A percentile compares a stretch with the other conserved stretches of the same genome.
Evolutionary conservation across 2,888 invertebrate genomes (phyloP).

Genomic region (Microplitis manilae): DNA sequence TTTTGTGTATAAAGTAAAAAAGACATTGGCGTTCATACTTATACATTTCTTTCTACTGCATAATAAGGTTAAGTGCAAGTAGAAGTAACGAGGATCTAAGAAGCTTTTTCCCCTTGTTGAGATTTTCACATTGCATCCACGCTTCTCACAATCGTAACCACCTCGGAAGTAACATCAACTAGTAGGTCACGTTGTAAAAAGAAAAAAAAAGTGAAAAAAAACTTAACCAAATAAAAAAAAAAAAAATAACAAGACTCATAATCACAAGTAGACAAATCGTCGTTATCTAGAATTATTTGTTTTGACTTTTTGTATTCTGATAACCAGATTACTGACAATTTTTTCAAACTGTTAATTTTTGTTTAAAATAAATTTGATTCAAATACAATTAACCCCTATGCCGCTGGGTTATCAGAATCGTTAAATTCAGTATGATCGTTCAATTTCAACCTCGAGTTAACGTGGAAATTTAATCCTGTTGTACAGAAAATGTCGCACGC

Average conservation of each 20-base stretch:
- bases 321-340: too few species aligned
- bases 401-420: neutral
- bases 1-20: neutral
- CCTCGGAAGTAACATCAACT: neutral
- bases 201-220: neutral
- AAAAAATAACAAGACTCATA: neutral
- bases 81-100: neutral
- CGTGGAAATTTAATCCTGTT: neutral
- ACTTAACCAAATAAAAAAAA: neutral
- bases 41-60: neutral
- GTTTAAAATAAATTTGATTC: neutral
- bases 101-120: neutral
- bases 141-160: neutral
- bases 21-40: neutral
- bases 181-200: neutral
- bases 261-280: neutral
- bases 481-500: neutral
- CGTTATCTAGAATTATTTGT: too few species aligned
- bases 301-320: too few species aligned
- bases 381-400: neutral
- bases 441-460: neutral
- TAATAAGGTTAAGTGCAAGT: neutral
- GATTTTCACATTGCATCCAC: neutral
- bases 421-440: neutral
- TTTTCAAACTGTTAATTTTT: too few species aligned